Base-by-base conservation (phyloP, 92 coral and sea anemone genomes). In the Parazoanthus darwini region DNA sequence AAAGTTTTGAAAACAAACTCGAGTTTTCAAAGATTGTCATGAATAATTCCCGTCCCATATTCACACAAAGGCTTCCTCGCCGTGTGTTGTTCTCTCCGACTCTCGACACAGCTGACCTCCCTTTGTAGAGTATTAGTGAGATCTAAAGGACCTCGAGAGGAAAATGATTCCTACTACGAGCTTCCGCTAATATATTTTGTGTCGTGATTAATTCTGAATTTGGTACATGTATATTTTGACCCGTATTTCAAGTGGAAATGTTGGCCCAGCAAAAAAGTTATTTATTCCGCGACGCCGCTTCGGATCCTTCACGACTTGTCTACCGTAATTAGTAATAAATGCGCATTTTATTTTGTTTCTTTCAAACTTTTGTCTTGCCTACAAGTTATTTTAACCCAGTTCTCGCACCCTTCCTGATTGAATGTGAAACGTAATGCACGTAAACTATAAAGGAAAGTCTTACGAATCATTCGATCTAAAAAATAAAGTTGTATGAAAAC, bases 201-300 rank as follows among this genome's bases (percentile, higher is more conserved):
- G 50, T 14, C 56, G 10, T 22, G 74, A 23, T 82, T 70, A 14
- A 33, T 16, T 84, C 85, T 46, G 78, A n/a, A 3, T 84, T 84
- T 51, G 44, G 25, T 48, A 22, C 38, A 71, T 25, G 37, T 71
- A 54, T 70, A 71, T 44, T 70, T 80, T 56, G 79, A 71, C 63
- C 48, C 14, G 33, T 42, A 46, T 44, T 71, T 84, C 78, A 84
- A 82, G 77, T 84, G 43, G 65, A 84, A 33, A 84, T 43, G 78
- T 71, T 72, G 67, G 79, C 38, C 79, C 87, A 71, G 67, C 14
- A 84, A 66, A 46, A 3, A 80, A 16, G 0, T 0, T 29, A 29
- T 29, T 58, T 71, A 84, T 84, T 29, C 15, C 42, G 33, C 78
- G 77, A 71, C 78, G 87, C 79, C 78, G 87, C 79, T 84, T 84